phyloP scores from a whole-genome alignment of 1,140 invertebrate species.

The Papilio machaon region DNA sequence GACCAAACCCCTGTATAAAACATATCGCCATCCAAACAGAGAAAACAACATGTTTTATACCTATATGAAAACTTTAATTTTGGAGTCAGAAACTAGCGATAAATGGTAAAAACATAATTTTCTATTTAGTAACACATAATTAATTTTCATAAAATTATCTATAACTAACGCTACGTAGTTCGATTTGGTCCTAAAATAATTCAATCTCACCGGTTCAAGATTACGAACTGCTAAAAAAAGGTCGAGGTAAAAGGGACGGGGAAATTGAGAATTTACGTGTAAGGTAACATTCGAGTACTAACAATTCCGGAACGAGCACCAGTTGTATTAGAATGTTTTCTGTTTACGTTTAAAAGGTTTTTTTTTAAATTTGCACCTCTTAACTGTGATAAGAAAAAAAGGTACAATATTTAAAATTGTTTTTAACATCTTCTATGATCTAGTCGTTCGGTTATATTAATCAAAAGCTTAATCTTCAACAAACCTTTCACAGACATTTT shows the following conservation, averaged over 20 bases:
- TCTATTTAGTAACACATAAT: background rate
- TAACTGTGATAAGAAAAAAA: background rate
- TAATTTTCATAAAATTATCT: background rate
- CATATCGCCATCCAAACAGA: too few relatives aligned
- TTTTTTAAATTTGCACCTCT: slow-evolving; percentile 5
- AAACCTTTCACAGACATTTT: background rate
- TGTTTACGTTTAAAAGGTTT: background rate
- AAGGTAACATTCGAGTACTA: slow-evolving; percentile 12
- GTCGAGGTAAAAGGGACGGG: slow-evolving; percentile 24
- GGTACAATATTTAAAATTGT: background rate
- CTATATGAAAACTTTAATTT: too few relatives aligned
- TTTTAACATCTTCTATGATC: background rate
- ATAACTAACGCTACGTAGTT: slow-evolving; percentile 8
- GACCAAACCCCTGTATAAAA: too few relatives aligned
- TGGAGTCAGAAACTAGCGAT: too few relatives aligned
- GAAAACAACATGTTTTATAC: too few relatives aligned
- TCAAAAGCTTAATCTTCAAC: too few relatives aligned
- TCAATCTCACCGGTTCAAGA: slow-evolving; percentile 25
- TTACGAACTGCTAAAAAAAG: slow-evolving; percentile 20
- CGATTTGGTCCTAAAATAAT: slow-evolving; percentile 23
- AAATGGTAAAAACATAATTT: background rate
- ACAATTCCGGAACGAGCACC: slow-evolving; percentile 9
- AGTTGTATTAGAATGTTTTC: slow-evolving; percentile 11
- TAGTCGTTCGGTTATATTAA: background rate
- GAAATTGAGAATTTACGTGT: slow-evolving; percentile 25